Percentiles rank a stretch among this genome's conserved stretches.
phyloP scores from a whole-genome alignment of 1,140 invertebrate species.

The Procambarus virginalis region DNA sequence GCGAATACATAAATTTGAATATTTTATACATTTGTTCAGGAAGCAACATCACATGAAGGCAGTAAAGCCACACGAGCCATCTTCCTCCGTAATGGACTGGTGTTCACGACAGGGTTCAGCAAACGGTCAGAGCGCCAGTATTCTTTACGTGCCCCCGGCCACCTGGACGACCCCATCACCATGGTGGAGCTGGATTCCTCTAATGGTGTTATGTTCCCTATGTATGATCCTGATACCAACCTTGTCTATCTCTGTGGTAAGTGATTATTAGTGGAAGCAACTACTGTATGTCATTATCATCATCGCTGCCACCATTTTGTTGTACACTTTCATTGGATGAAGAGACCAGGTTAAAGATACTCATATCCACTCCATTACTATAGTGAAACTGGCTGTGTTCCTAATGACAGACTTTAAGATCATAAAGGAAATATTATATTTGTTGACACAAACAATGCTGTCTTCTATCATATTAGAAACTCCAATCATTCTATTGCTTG shows the following conservation, averaged over 20 bases:
- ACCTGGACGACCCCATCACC: conserved; percentile 91
- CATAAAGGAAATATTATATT: too few species aligned
- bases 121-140: conserved; percentile 97
- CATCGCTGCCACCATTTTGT: too few species aligned
- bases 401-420: too few species aligned
- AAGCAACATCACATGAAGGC: conserved; percentile 95
- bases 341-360: too few species aligned
- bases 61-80: conserved; percentile 96
- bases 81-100: conserved; percentile 87
- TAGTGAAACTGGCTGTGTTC: too few species aligned
- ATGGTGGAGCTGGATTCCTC: conserved; percentile 97
- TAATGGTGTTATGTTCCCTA: conserved; percentile 98
- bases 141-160: conserved; percentile 91
- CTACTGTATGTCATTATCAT: too few species aligned
- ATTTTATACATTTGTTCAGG: conserved; percentile 74
- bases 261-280: conserved; percentile 76
- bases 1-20: too few species aligned
- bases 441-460: too few species aligned
- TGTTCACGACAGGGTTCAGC: conserved; percentile 98
- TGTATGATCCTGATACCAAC: conserved; percentile 98
- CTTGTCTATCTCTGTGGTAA: conserved; percentile 97
- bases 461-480: too few species aligned
- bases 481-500: too few species aligned
- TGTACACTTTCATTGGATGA: too few species aligned
- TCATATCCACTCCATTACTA: too few species aligned